These are phyloP conservation scores for Hozukius guyotensis DNA, from an alignment of 2,797 vertebrate genomes.

Conservation along the genomic window DNA sequence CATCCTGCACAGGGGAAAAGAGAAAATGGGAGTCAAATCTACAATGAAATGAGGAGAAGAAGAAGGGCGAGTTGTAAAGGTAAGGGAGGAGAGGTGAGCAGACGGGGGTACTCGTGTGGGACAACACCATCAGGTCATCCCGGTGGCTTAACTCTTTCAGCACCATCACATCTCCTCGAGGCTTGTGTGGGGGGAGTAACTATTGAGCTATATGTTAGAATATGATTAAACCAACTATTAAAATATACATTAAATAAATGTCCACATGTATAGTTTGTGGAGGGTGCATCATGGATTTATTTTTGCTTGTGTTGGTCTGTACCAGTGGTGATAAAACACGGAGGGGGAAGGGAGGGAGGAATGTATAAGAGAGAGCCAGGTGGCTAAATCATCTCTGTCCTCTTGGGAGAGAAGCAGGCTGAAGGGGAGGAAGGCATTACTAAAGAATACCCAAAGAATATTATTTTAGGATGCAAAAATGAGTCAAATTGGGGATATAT, in stretches of 20 bases:
- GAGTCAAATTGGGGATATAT: neutral
- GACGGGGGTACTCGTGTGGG: slow-evolving; percentile 42
- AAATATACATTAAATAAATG: neutral
- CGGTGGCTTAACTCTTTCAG: slow-evolving; percentile 37
- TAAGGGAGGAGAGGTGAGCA: slow-evolving; percentile 42
- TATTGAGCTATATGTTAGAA: neutral
- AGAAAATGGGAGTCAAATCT: neutral
- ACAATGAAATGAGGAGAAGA: slow-evolving; percentile 12
- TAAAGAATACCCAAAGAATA: neutral
- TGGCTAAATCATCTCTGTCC: slow-evolving; percentile 32
- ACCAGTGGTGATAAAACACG: slow-evolving; percentile 14
- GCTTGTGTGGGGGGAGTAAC: neutral
- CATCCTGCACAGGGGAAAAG: neutral
- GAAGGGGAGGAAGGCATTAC: neutral
- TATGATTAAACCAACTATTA: neutral
- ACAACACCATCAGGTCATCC: slow-evolving; percentile 46
- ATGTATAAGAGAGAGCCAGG: slow-evolving; percentile 4
- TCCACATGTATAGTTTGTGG: neutral
- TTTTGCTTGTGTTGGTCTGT: slow-evolving; percentile 14
- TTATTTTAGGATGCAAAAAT: neutral
- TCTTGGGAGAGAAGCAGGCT: neutral
- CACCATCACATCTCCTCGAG: neutral
- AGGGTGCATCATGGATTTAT: slow-evolving; percentile 17
- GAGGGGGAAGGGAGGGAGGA: slow-evolving; percentile 8
- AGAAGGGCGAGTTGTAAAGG: slow-evolving; percentile 15